These are phyloP conservation scores for Eurytoma adleriae DNA, from an alignment of 2,888 invertebrate species.

Conservation along the genomic window DNA sequence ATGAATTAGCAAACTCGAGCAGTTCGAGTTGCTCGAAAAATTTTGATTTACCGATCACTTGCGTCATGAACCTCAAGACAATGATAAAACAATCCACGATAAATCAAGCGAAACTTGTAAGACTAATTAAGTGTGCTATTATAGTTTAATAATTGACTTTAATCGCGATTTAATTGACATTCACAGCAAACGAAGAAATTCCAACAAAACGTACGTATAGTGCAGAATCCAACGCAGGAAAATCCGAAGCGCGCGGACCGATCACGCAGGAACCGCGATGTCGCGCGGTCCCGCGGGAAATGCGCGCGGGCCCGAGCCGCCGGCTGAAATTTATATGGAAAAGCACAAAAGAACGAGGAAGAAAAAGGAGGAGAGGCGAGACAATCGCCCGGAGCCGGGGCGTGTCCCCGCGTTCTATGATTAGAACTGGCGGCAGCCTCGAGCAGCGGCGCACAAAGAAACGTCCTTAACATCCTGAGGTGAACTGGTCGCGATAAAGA, in stretches of 20 bases:
- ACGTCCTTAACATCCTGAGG: slow-evolving; percentile 10
- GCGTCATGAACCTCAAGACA: background rate
- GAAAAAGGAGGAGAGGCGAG: background rate
- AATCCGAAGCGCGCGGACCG: background rate
- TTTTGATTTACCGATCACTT: background rate
- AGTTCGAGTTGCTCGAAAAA: background rate
- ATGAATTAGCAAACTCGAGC: too few species aligned
- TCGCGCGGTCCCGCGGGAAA: slow-evolving; percentile 43
- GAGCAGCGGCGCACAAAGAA: slow-evolving; percentile 26
- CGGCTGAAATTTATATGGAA: slow-evolving; percentile 6
- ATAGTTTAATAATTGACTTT: too few species aligned
- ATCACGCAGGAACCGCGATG: slow-evolving; percentile 2
- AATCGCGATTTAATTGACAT: slow-evolving; percentile 1
- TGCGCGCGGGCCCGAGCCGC: slow-evolving; percentile 19
- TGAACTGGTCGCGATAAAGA: background rate
- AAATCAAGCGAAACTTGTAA: too few species aligned
- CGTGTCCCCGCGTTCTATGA: slow-evolving; percentile 26
- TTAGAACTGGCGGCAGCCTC: background rate
- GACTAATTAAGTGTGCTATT: too few species aligned
- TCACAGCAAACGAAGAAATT: background rate
- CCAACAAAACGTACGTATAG: background rate
- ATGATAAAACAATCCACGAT: too few species aligned
- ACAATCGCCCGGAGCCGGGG: slow-evolving; percentile 3
- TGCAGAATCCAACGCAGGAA: background rate
- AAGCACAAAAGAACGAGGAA: slow-evolving; percentile 11